Conservation (phyloP, 1,140 invertebrate species). For the Metaphire vulgaris region DNA sequence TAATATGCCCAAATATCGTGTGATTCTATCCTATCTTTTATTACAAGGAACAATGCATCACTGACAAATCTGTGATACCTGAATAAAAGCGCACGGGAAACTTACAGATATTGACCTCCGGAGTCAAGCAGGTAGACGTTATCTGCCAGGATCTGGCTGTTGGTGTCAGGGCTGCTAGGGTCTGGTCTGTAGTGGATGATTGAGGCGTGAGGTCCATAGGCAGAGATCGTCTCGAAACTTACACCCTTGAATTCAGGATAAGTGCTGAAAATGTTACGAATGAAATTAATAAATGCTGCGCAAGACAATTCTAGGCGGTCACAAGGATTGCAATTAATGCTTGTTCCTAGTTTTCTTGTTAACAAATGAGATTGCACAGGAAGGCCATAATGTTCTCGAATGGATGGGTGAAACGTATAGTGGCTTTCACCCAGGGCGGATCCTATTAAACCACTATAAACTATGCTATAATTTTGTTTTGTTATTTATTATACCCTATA, state of each 20-base stretch:
- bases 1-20: no score
- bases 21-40: no score
- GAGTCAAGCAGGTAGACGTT: constrained; percentile 87
- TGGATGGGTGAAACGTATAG: no score
- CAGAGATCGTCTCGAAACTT: constrained; percentile 89
- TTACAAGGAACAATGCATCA: no score
- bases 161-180: constrained; percentile 57
- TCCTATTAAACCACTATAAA: neutral
- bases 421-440: no score
- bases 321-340: no score
- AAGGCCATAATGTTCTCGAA: no score
- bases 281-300: constrained; percentile 6
- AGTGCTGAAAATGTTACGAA: constrained; percentile 49
- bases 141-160: constrained; percentile 63
- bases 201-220: constrained; percentile 80
- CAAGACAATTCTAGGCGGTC: constrained; percentile 17
- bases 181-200: constrained; percentile 78
- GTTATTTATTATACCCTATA: neutral
- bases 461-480: neutral
- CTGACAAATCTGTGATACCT: no score
- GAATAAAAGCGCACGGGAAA: no score
- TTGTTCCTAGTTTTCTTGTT: no score
- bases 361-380: no score
- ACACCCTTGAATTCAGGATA: constrained; percentile 73
- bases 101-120: constrained; percentile 65